These are phyloP conservation scores for Dendrolimus kikuchii DNA, from an alignment of 1,140 invertebrate genomes.

Conservation along the genomic window DNA sequence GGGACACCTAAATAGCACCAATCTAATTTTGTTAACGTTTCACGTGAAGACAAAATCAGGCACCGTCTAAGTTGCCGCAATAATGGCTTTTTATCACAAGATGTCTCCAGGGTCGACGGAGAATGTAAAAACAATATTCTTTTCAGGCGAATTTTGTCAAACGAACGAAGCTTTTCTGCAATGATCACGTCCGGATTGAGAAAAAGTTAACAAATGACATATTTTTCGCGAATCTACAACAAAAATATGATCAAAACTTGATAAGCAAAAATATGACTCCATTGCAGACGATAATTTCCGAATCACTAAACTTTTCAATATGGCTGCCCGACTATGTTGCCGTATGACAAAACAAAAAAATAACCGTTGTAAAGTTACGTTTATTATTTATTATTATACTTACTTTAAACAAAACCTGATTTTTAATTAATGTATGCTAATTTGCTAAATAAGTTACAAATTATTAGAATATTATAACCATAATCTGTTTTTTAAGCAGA, in stretches of 20 bases:
- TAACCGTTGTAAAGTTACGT: not conserved
- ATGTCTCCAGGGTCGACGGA: slow-evolving; percentile 67
- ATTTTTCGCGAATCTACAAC: slow-evolving; percentile 65
- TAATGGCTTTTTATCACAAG: slow-evolving; percentile 60
- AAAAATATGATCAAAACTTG: slow-evolving; percentile 61
- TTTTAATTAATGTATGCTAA: too few species aligned
- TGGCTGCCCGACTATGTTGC: slow-evolving; percentile 44
- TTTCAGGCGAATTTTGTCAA: slow-evolving; percentile 64
- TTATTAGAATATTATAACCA: too few species aligned
- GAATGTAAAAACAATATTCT: slow-evolving; percentile 49
- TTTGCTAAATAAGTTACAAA: too few species aligned
- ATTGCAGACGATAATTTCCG: slow-evolving; percentile 69
- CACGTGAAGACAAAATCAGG: slow-evolving; percentile 61
- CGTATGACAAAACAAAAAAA: slow-evolving; percentile 3
- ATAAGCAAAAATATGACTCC: slow-evolving; percentile 70
- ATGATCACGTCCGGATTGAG: slow-evolving; percentile 58
- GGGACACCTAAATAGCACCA: slow-evolving; percentile 42
- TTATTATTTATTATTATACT: too few species aligned
- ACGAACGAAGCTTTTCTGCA: slow-evolving; percentile 65
- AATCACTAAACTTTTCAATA: slow-evolving; percentile 65
- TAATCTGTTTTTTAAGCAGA: too few species aligned
- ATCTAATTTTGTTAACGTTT: slow-evolving; percentile 58
- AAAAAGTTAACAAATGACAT: slow-evolving; percentile 62
- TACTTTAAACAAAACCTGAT: too few species aligned
- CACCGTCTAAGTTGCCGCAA: slow-evolving; percentile 46